phyloP scores from a whole-genome alignment of 2,113 vertebrate species.

The Burhinus bistriatus region DNA sequence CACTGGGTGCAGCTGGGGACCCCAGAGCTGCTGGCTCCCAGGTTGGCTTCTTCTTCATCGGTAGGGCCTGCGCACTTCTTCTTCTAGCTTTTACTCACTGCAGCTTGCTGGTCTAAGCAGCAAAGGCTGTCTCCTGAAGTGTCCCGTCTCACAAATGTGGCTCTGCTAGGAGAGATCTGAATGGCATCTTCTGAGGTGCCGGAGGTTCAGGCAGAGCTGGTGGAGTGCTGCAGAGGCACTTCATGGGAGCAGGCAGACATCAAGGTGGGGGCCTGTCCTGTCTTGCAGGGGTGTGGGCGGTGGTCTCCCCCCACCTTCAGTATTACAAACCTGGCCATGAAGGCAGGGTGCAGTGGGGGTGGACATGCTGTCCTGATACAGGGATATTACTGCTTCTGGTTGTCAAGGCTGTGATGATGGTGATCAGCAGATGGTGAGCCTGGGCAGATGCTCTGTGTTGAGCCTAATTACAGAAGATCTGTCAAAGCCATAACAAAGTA shows the following conservation, averaged over 20 bases:
- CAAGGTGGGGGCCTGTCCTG: neutral
- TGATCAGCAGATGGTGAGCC: neutral
- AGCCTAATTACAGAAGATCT: neutral
- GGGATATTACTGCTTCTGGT: accelerated
- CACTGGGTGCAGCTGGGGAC: neutral
- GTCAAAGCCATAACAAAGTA: accelerated
- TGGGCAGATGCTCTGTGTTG: accelerated
- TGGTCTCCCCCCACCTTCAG: neutral
- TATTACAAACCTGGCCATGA: accelerated
- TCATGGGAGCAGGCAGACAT: accelerated
- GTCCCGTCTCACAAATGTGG: accelerated
- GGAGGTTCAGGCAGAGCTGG: neutral
- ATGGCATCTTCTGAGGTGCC: neutral
- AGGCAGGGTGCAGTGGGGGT: neutral
- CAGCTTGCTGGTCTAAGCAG: neutral
- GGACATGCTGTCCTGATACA: accelerated
- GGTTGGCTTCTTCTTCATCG: neutral
- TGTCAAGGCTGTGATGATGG: neutral
- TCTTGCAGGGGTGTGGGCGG: neutral
- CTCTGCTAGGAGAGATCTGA: neutral
- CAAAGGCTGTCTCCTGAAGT: neutral
- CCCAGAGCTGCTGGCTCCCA: neutral
- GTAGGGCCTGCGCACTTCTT: neutral
- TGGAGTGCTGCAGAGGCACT: neutral
- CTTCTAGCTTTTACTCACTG: neutral